These are phyloP conservation scores for Argynnis bischoffii DNA, from an alignment of 2,888 invertebrate species.

Conservation along the genomic window DNA sequence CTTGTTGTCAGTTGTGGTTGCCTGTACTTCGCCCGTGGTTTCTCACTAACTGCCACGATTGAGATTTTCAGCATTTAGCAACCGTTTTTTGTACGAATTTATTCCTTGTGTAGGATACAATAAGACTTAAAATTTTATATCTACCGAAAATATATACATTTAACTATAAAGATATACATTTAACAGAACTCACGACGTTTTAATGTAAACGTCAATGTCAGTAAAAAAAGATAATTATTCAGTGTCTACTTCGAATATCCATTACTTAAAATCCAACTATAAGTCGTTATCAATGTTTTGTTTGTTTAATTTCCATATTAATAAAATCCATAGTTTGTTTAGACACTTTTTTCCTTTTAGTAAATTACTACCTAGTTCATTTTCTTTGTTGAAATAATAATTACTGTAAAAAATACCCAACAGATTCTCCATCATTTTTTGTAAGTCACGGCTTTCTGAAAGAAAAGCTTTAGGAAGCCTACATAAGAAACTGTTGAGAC, in stretches of 20 bases:
- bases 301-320: not conserved
- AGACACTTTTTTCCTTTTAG: not conserved
- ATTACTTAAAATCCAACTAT: not conserved
- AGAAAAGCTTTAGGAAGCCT: conserved; percentile 54
- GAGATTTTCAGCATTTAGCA: conserved; percentile 32
- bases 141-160: conserved; percentile 14
- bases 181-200: conserved; percentile 28
- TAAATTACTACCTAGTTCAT: conserved; percentile 1
- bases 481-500: conserved; percentile 58
- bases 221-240: conserved; percentile 28
- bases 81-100: conserved; percentile 23
- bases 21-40: conserved; percentile 38
- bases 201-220: conserved; percentile 35
- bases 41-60: conserved; percentile 40
- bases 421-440: conserved; percentile 51
- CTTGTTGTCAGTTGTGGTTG: conserved; percentile 45
- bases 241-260: conserved; percentile 16
- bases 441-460: conserved; percentile 49
- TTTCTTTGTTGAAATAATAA: conserved; percentile 47
- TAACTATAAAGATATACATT: conserved; percentile 24
- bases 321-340: not conserved
- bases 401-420: conserved; percentile 56
- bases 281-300: not conserved
- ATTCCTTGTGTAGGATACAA: conserved; percentile 12
- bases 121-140: conserved; percentile 25